Base-by-base conservation (phyloP, 2,113 vertebrate genomes). In the Oriolus oriolus region DNA sequence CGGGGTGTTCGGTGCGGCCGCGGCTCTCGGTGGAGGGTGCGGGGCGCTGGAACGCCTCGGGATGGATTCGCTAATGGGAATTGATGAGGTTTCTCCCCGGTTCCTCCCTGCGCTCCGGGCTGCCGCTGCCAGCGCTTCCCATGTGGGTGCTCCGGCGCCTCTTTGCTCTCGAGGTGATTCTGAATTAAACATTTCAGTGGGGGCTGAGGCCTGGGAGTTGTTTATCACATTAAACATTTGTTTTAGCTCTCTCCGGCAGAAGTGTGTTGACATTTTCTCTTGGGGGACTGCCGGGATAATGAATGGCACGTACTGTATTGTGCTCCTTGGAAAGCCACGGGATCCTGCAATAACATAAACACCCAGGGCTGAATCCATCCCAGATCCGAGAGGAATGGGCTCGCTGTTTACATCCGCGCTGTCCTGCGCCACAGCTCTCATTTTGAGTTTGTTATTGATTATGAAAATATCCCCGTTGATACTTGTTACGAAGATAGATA, bases 241-340 rank as follows among this genome's bases (percentile, higher is more conserved):
- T 19, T 89, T 86, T 85, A 65, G 77, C 57, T 89, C 89, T 61
- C 37, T 14, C 35, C 20, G 10, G 13, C 89, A 39, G 42, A 35
- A 87, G 66, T 4, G 69, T 93, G 83, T 95, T 94, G 95, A 93
- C 87, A 45, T 94, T 95, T 93, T 96, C 94, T 89, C 69, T 41
- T 30, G 45, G 89, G 83, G 93, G 39, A 70, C 57, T 18, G 80
- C 59, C 0, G 76, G 90, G 78, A 76, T 85, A 93, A 94, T 42
- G 95, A 89, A 82, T 74, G 93, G 95, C 95, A 49, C 42, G 49
- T 5, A 59, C 21, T 49, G 92, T 11, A 60, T 86, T 88, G 84
- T 93, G 88, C 10, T 57, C 45, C 77, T 61, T 3, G 44, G 68
- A 39, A 66, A 94, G 77, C 91, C 19, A 2, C 39, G 7, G 90